These are phyloP conservation scores for Coreius guichenoti DNA, from an alignment of 2,797 vertebrate genomes.

Conservation along the genomic window DNA sequence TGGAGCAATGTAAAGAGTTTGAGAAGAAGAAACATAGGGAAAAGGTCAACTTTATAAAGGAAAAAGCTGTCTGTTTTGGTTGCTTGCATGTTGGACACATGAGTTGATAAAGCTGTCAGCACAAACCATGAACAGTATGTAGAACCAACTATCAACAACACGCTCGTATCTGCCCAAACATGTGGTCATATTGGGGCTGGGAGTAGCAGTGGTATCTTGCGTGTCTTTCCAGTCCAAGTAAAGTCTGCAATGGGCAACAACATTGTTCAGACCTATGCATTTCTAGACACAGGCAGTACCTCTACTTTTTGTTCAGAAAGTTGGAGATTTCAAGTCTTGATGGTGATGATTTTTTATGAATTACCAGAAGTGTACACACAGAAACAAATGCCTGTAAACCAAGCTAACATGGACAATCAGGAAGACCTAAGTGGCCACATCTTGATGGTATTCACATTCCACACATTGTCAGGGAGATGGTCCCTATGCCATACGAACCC, in stretches of 20 bases:
- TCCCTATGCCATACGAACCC: not conserved
- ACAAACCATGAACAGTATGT: not conserved
- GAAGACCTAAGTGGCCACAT: slow-evolving; percentile 28
- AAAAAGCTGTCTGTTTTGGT: not conserved
- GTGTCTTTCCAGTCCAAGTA: slow-evolving; percentile 33
- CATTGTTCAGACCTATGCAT: slow-evolving; percentile 35
- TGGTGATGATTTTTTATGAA: not conserved
- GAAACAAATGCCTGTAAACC: slow-evolving; percentile 1
- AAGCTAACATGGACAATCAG: slow-evolving; percentile 11
- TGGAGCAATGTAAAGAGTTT: slow-evolving; percentile 11
- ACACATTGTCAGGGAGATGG: not conserved
- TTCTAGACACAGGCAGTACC: slow-evolving; percentile 40
- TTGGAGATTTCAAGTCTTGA: slow-evolving; percentile 5
- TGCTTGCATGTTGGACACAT: slow-evolving; percentile 9
- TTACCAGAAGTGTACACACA: slow-evolving; percentile 26
- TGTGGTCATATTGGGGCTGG: slow-evolving; percentile 35
- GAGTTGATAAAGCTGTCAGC: not conserved
- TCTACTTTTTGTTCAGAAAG: not conserved
- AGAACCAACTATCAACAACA: not conserved
- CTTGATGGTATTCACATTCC: slow-evolving; percentile 4
- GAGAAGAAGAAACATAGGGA: slow-evolving; percentile 11
- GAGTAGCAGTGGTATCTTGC: not conserved
- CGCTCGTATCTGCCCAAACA: not conserved
- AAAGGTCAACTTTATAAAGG: slow-evolving; percentile 26
- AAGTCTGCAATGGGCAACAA: slow-evolving; percentile 7